These are phyloP conservation scores for Drosophila emarginata DNA, from an alignment of 2,888 invertebrate genomes.

Conservation along the genomic window DNA sequence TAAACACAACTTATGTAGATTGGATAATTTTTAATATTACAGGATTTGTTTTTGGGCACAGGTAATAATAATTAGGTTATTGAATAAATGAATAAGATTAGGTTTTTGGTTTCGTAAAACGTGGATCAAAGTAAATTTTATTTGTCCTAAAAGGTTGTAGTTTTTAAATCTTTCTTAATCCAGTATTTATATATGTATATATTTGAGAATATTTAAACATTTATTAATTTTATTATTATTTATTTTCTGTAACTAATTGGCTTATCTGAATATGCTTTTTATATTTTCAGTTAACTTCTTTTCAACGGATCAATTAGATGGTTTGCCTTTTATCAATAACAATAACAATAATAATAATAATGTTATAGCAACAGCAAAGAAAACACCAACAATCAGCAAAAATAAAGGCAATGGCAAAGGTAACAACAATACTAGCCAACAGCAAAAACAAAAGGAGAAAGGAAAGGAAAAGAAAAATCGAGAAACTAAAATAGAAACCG, in stretches of 20 bases:
- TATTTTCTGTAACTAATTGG: not conserved
- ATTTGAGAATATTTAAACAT: too few relatives aligned
- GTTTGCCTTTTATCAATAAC: constrained; percentile 50
- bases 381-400: constrained; percentile 7
- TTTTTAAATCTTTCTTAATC: too few relatives aligned
- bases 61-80: too few relatives aligned
- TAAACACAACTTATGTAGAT: too few relatives aligned
- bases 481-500: not conserved
- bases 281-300: constrained; percentile 41
- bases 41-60: too few relatives aligned
- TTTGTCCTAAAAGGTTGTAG: too few relatives aligned
- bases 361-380: constrained; percentile 37
- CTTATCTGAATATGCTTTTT: not conserved
- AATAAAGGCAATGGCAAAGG: constrained; percentile 1
- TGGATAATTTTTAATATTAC: too few relatives aligned
- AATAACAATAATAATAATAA: constrained; percentile 60
- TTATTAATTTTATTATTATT: constrained; percentile 64
- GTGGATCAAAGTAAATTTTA: too few relatives aligned
- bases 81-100: too few relatives aligned
- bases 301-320: constrained; percentile 59
- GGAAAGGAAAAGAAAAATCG: not conserved
- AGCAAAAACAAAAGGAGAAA: not conserved
- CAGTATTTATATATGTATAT: too few relatives aligned
- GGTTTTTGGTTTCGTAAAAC: too few relatives aligned
- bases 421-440: not conserved